A percentile compares a stretch with the other conserved stretches of the same genome.
Evolutionary conservation across 2,113 vertebrate genomes (phyloP).

Genomic region (Dipodomys ordii): DNA sequence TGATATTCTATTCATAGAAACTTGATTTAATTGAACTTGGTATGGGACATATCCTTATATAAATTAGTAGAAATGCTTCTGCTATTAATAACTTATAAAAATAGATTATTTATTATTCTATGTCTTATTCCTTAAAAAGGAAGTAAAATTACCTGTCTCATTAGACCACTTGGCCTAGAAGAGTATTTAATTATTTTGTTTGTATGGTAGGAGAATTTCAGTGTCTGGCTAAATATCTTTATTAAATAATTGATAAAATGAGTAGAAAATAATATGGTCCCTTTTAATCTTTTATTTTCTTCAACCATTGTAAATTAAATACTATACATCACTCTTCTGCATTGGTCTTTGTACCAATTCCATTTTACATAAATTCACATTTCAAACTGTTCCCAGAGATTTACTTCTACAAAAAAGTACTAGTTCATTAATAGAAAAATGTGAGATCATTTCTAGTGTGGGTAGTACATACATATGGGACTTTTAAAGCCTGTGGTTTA

Average conservation of each 20-base stretch:
- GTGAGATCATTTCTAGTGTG: too few relatives aligned
- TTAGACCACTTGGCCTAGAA: not conserved
- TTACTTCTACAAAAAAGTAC: not conserved
- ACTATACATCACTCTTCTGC: not conserved
- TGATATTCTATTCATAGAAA: conserved; percentile 67
- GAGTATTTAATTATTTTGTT: not conserved
- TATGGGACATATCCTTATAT: not conserved
- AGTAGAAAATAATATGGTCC: not conserved
- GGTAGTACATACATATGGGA: not conserved
- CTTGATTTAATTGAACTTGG: conserved; percentile 49
- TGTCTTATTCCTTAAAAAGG: conserved; percentile 31
- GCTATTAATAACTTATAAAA: conserved; percentile 46
- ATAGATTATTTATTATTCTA: not conserved
- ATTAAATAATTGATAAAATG: not conserved
- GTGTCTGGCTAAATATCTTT: not conserved
- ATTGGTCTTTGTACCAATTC: not conserved
- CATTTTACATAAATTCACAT: not conserved
- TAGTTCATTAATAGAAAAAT: not conserved
- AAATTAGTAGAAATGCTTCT: conserved; percentile 18
- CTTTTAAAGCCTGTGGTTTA: not conserved
- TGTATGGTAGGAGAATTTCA: not conserved
- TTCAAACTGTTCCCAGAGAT: not conserved
- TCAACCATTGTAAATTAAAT: not conserved
- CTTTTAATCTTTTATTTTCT: not conserved
- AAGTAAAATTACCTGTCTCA: not conserved